Percentiles rank a stretch among this genome's conserved stretches.
phyloP scores from a whole-genome alignment of 2,113 vertebrate genomes.

The Myrmecophaga tridactyla region DNA sequence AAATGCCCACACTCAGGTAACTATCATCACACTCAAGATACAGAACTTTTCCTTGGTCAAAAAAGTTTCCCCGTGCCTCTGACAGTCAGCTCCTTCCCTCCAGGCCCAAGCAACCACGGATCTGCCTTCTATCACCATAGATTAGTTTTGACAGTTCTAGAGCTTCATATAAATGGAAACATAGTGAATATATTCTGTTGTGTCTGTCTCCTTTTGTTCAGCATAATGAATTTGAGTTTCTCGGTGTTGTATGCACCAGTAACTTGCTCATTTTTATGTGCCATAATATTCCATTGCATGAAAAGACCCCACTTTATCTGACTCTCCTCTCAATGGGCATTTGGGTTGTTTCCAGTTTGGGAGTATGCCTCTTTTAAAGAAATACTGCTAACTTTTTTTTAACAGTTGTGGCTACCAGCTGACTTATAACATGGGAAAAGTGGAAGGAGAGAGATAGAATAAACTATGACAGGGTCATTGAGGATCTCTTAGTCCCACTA shows the following conservation, averaged over 20 bases:
- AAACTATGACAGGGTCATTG: background rate
- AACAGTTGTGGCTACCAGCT: background rate
- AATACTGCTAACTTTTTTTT: background rate
- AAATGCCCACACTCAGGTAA: background rate
- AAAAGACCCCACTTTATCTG: background rate
- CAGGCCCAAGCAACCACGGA: background rate
- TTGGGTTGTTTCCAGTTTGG: background rate
- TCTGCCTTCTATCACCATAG: background rate
- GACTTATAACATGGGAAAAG: background rate
- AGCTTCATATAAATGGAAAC: background rate
- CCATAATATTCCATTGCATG: background rate
- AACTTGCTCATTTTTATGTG: background rate
- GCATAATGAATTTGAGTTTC: background rate
- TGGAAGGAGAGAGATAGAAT: background rate
- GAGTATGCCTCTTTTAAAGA: background rate
- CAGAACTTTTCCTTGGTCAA: background rate
- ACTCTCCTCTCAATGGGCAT: background rate
- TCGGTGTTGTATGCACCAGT: background rate
- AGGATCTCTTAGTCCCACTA: background rate
- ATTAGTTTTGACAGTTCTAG: background rate
- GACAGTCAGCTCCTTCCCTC: background rate
- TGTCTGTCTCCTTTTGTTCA: background rate
- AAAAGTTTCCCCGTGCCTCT: background rate
- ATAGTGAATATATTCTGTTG: background rate
- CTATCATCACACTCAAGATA: background rate